These are phyloP conservation scores for Apotomis betuletana DNA, from an alignment of 2,888 invertebrate species.

Conservation along the genomic window DNA sequence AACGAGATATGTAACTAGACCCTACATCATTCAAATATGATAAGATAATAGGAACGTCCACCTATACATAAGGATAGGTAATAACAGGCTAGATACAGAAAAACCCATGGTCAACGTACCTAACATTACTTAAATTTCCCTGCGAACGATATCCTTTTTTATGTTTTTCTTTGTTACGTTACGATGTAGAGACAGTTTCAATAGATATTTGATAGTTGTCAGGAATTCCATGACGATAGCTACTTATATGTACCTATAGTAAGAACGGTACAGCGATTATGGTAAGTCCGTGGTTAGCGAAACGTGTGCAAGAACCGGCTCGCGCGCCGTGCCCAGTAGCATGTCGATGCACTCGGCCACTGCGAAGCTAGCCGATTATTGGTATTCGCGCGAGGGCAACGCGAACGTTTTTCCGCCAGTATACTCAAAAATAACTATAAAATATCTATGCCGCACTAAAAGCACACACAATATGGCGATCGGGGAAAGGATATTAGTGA, in stretches of 20 bases:
- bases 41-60: conserved; percentile 6
- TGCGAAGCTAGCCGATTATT: conserved; percentile 52
- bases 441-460: conserved; percentile 33
- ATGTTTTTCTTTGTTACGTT: background rate
- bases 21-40: background rate
- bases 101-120: background rate
- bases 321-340: conserved; percentile 57
- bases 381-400: conserved; percentile 47
- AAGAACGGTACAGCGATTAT: conserved; percentile 23
- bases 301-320: conserved; percentile 53
- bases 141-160: background rate
- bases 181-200: background rate
- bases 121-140: background rate
- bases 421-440: background rate
- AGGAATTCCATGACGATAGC: conserved; percentile 2
- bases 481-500: conserved; percentile 7
- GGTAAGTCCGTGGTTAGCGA: conserved; percentile 24
- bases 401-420: background rate
- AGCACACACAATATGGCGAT: conserved; percentile 48
- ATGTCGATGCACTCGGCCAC: conserved; percentile 61
- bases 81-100: background rate
- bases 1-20: background rate
- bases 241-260: background rate
- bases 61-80: background rate
- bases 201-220: background rate